Base-by-base conservation (phyloP, 2,797 vertebrate species). In the Pangasius djambal region DNA sequence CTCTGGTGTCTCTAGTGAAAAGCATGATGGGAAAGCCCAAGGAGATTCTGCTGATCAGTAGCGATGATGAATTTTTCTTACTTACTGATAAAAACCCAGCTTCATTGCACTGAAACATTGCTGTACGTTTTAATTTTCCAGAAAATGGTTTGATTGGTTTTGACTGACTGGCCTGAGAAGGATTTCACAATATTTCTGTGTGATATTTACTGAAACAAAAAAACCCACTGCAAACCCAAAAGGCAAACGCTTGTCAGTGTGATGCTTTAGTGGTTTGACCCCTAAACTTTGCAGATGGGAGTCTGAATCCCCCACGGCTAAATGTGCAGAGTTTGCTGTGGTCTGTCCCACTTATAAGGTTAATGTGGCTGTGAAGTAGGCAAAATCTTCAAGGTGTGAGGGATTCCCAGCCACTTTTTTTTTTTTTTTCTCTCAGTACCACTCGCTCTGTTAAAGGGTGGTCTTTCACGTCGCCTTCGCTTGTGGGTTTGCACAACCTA, bases 241-340 rank as follows among this genome's bases (percentile, higher is more conserved):
- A 75, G 79, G 78, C 16, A 25, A 89, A 52, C 31, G 9, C 44
- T 87, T 57, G 37, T 57, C n/a, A 57, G 9, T 52, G 50, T 67
- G 78, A 83, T 87, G 25, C 78, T 83, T 89, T 55, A 77, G 89
- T 87, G 86, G 70, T 89, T 89, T 91, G 81, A 87, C 82, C 88
- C 84, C 55, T 90, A 88, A 87, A 86, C 88, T 91, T 89, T 90
- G 72, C 50, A 40, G 2, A 65, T 40, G 69, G 25, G 37, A 22
- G n/a, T 37, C 78, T 88, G 85, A 87, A 88, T 74, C 87, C 81
- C 87, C 87, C 88, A 20, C 28, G 10, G n/a, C 48, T 57, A 37
- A 40, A 20, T 67, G n/a, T 57, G 22, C 28, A 82, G 75, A 50
- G n/a, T 89, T 77, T 57, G 34, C 88, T 67, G 25, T 70, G 61